Conservation (phyloP, 2,113 vertebrate genomes). For the Ploceus nigricollis region DNA sequence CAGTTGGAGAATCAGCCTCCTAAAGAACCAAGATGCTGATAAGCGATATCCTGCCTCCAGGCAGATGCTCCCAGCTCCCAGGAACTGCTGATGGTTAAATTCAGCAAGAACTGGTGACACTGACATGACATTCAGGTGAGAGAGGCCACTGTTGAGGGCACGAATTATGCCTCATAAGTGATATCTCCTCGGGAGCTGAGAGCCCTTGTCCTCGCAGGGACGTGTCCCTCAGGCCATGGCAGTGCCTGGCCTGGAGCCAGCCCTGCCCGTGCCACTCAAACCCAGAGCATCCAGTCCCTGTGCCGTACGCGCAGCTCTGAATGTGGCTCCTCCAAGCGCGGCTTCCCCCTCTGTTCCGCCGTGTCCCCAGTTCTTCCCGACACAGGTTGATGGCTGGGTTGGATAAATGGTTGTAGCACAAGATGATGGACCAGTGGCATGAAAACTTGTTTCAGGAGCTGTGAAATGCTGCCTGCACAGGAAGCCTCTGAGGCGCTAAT, state of each 20-base stretch:
- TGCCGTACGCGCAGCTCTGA: neutral
- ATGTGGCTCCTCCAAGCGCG: fast-evolving
- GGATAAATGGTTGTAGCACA: neutral
- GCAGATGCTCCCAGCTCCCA: constrained; percentile 26
- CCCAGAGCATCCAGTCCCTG: neutral
- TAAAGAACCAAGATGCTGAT: constrained; percentile 29
- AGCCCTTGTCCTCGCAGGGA: neutral
- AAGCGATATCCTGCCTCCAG: neutral
- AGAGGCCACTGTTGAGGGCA: neutral
- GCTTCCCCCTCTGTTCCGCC: fast-evolving
- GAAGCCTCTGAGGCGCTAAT: neutral
- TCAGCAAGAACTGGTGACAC: neutral
- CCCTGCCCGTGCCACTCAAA: neutral
- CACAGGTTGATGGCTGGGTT: neutral
- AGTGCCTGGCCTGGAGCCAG: neutral
- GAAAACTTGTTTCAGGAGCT: neutral
- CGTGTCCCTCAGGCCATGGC: neutral
- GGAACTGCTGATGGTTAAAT: constrained; percentile 48
- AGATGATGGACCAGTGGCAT: neutral
- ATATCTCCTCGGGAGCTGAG: neutral
- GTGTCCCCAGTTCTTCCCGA: neutral
- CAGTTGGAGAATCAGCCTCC: neutral
- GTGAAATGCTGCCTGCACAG: neutral
- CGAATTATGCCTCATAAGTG: constrained; percentile 36
- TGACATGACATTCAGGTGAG: constrained; percentile 8